Base-by-base conservation (phyloP, 2,888 invertebrate genomes). In the Oxyteleia sp. region DNA sequence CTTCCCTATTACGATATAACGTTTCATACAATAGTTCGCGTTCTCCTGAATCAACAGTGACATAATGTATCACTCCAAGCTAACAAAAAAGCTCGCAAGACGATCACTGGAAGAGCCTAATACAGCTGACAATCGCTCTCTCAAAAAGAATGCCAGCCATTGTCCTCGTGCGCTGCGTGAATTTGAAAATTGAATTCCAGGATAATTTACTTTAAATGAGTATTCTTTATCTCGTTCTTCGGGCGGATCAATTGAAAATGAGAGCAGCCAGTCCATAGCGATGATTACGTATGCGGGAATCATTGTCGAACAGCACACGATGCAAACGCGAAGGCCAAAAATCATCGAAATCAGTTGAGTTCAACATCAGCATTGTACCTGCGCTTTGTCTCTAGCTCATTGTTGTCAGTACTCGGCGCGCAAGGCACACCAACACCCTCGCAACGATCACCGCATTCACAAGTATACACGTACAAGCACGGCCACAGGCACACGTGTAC, bases 321-420 rank as follows among this genome's bases (percentile, higher is more conserved):
- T 88, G 92, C 90, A 90, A 90, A 89, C 89, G 89, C 88, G 90
- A 92, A 92, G 92, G 89, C 91, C 92, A 92, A 92, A 93, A 93
- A 93, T 93, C 91, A 91, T 92, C 91, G 91, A 93, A 93, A 93
- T 93, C 93, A 92, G 92, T 92, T 91, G 93, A 92, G 93, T 93
- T 92, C 92, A 93, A 92, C 92, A 93, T 92, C 91, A 90, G 91
- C 91, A 92, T 93, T 93, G 93, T 93, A 89, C 90, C 91, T 90
- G 89, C 90, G 89, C 92, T 90, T 92, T 93, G 92, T 93, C 92
- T 93, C 91, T 90, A 86, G 85, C 89, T 91, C 93, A 93, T 93
- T 93, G 93, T 93, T 92, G 91, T 92, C 92, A 87, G 87, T 89
- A 88, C 90, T 89, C 87, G 51, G 76, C 55, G 84, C 41, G 53